phyloP scores from a whole-genome alignment of 2,797 vertebrate species.

The Myiothlypis coronata region DNA sequence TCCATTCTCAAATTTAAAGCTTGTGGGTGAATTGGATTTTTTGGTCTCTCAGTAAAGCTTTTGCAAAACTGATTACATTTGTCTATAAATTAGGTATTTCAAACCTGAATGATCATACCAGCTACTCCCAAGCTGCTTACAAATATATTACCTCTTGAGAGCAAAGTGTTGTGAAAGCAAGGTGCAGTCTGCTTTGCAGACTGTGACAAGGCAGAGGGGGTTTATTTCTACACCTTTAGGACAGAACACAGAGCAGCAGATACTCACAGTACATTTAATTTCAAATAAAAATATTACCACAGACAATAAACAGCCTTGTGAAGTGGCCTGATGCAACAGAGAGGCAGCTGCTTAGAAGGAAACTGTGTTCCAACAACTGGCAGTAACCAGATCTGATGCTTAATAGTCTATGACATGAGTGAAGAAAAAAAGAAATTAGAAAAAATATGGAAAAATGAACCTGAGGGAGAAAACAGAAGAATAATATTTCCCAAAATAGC shows the following conservation, averaged over 20 bases:
- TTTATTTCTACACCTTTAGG: background rate
- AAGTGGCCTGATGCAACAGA: background rate
- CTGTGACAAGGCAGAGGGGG: background rate
- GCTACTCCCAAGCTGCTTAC: background rate
- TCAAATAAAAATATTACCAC: background rate
- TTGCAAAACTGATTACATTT: background rate
- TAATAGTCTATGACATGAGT: background rate
- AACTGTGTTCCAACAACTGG: background rate
- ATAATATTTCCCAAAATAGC: background rate
- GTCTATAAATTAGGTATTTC: background rate
- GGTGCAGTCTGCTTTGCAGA: background rate
- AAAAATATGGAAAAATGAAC: background rate
- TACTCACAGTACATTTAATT: background rate
- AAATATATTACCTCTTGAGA: background rate
- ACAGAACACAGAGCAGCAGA: background rate
- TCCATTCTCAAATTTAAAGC: background rate
- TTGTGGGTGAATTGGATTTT: background rate
- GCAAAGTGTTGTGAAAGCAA: rapidly evolving
- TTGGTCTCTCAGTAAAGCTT: background rate
- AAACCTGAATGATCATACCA: background rate
- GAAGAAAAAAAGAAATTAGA: background rate
- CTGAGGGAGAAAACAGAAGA: background rate
- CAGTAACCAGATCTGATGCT: background rate
- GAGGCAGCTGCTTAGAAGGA: background rate
- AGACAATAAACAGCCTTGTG: background rate